These are phyloP conservation scores for Papilio aristodemus DNA, from an alignment of 1,140 invertebrate genomes.

Conservation along the genomic window DNA sequence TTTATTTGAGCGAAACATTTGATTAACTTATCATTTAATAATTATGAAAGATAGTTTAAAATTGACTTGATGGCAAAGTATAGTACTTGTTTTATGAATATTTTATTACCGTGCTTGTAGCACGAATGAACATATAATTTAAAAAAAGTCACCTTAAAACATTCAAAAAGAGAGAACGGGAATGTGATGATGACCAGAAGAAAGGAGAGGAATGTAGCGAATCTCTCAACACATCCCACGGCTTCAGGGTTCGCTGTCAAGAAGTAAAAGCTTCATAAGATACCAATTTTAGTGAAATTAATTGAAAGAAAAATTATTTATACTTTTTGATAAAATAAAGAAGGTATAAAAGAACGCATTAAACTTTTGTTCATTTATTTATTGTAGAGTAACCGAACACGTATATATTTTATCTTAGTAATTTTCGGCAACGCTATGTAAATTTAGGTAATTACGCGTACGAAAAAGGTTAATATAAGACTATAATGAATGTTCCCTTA, in stretches of 20 bases:
- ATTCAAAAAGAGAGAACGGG: conserved; percentile 91
- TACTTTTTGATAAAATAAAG: no score
- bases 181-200: conserved; percentile 89
- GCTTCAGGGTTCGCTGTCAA: conserved; percentile 80
- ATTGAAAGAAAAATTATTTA: neutral
- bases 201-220: conserved; percentile 90
- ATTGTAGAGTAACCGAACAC: neutral
- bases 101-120: no score
- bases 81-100: no score
- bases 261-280: conserved; percentile 32
- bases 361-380: neutral
- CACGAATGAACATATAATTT: neutral
- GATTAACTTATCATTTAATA: no score
- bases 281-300: neutral
- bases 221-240: conserved; percentile 87
- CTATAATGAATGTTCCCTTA: neutral
- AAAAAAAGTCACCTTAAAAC: conserved; percentile 84
- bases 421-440: neutral
- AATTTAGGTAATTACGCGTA: neutral
- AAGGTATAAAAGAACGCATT: neutral
- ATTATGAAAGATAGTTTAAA: no score
- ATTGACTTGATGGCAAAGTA: no score
- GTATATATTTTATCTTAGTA: conserved; percentile 22
- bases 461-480: conserved; percentile 4
- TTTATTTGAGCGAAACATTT: no score